A percentile compares a stretch with the other conserved stretches of the same genome.
These are phyloP conservation scores for Trichonephila inaurata DNA, from an alignment of 1,140 invertebrate species.

Conservation along the genomic window DNA sequence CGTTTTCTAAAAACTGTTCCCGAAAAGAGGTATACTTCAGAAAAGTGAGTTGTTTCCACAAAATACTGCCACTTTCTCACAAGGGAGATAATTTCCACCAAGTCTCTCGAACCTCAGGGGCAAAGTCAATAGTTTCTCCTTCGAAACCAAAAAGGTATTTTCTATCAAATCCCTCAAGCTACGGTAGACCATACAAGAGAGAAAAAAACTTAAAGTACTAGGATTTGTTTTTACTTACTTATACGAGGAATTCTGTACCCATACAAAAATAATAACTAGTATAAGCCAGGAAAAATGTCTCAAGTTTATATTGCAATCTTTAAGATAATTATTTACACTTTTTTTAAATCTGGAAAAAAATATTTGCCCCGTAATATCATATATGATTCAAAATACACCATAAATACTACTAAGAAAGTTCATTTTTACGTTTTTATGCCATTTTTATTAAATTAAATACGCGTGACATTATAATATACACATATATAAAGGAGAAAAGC, in stretches of 20 bases:
- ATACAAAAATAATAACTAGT: slow-evolving; percentile 1
- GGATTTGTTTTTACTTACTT: slow-evolving; percentile 12
- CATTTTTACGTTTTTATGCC: no score
- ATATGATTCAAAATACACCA: no score
- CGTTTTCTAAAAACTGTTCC: background rate
- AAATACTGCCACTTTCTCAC: background rate
- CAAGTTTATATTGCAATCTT: background rate
- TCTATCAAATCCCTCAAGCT: slow-evolving; percentile 17
- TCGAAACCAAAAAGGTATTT: slow-evolving; percentile 7
- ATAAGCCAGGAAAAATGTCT: background rate
- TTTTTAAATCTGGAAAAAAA: no score
- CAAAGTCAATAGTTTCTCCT: slow-evolving; percentile 31
- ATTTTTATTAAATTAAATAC: no score
- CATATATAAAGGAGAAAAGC: no score
- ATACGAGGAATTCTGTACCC: background rate
- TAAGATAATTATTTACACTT: background rate
- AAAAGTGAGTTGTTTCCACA: slow-evolving; percentile 33
- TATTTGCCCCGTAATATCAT: no score
- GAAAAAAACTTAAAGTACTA: background rate
- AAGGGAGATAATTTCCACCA: slow-evolving; percentile 22
- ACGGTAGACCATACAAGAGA: background rate
- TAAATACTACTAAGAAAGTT: no score
- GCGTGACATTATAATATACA: no score
- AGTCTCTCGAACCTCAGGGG: background rate
- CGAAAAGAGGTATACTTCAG: background rate